Conservation (phyloP, 2,797 vertebrate species). For the Anguilla anguilla region DNA sequence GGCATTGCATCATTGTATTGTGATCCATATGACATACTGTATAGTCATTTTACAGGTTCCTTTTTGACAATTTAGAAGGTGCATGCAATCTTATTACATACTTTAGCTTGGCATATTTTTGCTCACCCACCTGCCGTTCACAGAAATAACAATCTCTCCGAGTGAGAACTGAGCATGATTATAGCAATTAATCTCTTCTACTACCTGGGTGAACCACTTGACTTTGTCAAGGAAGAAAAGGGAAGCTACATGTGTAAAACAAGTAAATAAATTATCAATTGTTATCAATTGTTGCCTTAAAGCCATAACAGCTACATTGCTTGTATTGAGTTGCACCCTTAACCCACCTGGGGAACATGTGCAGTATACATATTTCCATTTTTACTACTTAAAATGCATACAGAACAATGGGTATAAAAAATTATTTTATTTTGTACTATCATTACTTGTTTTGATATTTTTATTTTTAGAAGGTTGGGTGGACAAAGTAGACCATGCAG, state of each 20-base stretch:
- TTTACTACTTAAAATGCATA: background rate
- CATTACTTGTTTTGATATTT: too few species aligned
- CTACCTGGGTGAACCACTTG: conserved; percentile 33
- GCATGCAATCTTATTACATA: conserved; percentile 25
- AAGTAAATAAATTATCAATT: conserved; percentile 21
- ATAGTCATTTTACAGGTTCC: conserved; percentile 17
- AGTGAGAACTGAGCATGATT: conserved; percentile 26
- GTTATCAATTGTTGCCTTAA: background rate
- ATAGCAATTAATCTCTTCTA: conserved; percentile 33
- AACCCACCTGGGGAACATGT: background rate
- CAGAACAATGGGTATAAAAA: background rate
- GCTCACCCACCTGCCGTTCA: conserved; percentile 26
- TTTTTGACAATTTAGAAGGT: conserved; percentile 32
- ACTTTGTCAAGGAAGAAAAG: conserved; percentile 32
- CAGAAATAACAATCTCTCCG: conserved; percentile 30
- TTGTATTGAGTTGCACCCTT: background rate
- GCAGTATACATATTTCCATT: background rate
- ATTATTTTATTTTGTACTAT: background rate
- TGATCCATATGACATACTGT: background rate
- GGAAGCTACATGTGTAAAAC: conserved; percentile 13
- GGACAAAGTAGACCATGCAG: too few species aligned
- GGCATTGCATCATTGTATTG: conserved; percentile 10
- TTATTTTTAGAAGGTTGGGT: too few species aligned
- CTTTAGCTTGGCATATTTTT: conserved; percentile 29
- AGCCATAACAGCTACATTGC: background rate